Conservation (phyloP, 2,113 vertebrate genomes). For the Actinemys pallida region DNA sequence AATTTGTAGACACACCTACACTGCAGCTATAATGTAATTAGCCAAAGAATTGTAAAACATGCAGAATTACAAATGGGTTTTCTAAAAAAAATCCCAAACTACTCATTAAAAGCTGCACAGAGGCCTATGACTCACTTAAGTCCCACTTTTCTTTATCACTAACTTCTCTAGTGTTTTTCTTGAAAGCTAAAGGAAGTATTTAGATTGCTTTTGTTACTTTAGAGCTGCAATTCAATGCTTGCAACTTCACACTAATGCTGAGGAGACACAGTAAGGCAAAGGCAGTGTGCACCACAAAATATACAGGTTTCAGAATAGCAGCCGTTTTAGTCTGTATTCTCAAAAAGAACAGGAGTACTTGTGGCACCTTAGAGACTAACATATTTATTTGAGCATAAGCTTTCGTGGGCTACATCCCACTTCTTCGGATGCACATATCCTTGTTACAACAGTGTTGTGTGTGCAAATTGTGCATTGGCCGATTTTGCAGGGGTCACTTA, state of each 20-base stretch:
- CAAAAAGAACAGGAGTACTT: too few species aligned
- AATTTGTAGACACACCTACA: conserved; percentile 34
- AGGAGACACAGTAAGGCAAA: conserved; percentile 17
- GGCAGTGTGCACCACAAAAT: conserved; percentile 16
- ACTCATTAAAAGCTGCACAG: conserved; percentile 17
- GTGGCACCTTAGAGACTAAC: too few species aligned
- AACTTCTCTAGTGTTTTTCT: not conserved
- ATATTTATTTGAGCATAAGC: too few species aligned
- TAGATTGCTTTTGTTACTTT: not conserved
- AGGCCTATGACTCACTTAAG: not conserved
- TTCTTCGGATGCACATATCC: not conserved
- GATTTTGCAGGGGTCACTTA: conserved; percentile 1
- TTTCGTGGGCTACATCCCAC: too few species aligned
- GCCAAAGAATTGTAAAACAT: not conserved
- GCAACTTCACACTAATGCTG: conserved; percentile 10
- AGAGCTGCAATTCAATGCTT: not conserved
- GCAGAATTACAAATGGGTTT: conserved; percentile 12
- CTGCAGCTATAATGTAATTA: not conserved
- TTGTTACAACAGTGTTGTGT: not conserved
- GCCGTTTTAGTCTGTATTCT: too few species aligned
- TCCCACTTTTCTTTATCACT: not conserved
- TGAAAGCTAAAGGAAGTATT: not conserved
- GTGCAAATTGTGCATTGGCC: not conserved
- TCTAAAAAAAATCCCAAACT: conserved; percentile 1
- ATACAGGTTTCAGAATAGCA: not conserved